Conservation (phyloP, 2,888 invertebrate species). For the Ornithoptera priamus region DNA sequence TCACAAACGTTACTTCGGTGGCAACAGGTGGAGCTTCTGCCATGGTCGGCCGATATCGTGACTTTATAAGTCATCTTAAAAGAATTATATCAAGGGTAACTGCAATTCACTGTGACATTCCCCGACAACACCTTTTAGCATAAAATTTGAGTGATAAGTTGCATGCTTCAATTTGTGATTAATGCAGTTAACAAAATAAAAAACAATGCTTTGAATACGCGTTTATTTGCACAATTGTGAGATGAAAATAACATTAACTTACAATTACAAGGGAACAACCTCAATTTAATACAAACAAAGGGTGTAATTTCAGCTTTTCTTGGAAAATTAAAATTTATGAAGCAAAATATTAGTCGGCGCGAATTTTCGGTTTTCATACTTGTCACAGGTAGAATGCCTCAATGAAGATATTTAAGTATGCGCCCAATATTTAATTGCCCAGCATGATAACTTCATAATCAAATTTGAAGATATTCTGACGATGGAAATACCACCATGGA, state of each 20-base stretch:
- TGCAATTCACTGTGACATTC: constrained; percentile 2
- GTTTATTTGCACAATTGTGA: constrained; percentile 32
- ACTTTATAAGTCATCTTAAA: neutral
- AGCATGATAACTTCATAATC: constrained; percentile 6
- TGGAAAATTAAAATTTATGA: constrained; percentile 27
- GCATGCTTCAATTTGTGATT: constrained; percentile 30
- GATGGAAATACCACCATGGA: too few relatives aligned
- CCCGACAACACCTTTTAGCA: constrained; percentile 25
- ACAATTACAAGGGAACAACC: neutral
- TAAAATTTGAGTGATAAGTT: constrained; percentile 27
- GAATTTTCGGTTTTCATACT: constrained; percentile 9
- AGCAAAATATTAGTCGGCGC: constrained; percentile 30
- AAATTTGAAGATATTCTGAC: neutral
- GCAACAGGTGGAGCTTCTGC: neutral
- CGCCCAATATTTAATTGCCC: constrained; percentile 1
- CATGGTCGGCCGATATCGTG: neutral
- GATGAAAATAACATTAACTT: constrained; percentile 20
- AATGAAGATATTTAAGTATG: neutral
- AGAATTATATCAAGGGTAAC: neutral
- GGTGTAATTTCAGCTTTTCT: neutral
- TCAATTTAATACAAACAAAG: neutral
- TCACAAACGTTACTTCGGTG: neutral
- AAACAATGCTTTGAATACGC: constrained; percentile 33
- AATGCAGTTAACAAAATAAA: constrained; percentile 30
- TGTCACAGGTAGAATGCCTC: neutral